Base-by-base conservation (phyloP, 2,888 invertebrate species). In the Erannis defoliaria region DNA sequence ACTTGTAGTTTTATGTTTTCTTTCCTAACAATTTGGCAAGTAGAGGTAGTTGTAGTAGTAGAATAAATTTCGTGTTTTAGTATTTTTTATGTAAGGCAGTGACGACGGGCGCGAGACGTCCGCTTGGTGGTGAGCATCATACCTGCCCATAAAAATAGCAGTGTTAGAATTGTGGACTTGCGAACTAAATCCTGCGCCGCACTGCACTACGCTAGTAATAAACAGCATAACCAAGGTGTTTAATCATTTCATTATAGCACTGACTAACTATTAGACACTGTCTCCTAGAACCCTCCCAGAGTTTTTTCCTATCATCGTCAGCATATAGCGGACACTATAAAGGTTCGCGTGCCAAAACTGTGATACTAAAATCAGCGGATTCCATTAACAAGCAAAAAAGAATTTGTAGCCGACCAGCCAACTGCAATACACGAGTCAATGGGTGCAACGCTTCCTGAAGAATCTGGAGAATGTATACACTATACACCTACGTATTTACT, bases 371-470 rank as follows among this genome's bases (percentile, higher is more conserved):
- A 65, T 64, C 54, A 56, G 54, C 58, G 35, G 16, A 57, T 46
- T 49, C 42, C 21, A 56, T 37, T 62, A 62, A 67, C 58, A 53
- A 61, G 54, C 18, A 29, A 26, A 40, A 62, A 63, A 63, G 53
- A 65, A 62, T 65, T 48, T 42, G 59, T 57, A 62, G 58, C 29
- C 35, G 31, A 29, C 8, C 23, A 38, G 55, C 58, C 57, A 65
- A 60, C 40, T 59, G 51, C 65, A 62, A 53, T 54, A 54, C 29
- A n/a, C 54, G 50, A 48, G 37, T 58, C 59, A 54, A 42, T 62
- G 68, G 26, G 68, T 68, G 68, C 66, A 68, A 70, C 49, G 68
- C 58, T 40, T 65, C 61, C 50, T 64, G 10, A 12, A 49, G 63
- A 68, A 70, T 70, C 23, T 51, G 18, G 45, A 26, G 43, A 45